Evolutionary conservation across 64 coral and sea anemone genomes (phyloP).

Genomic region (Acropora tenuis): DNA sequence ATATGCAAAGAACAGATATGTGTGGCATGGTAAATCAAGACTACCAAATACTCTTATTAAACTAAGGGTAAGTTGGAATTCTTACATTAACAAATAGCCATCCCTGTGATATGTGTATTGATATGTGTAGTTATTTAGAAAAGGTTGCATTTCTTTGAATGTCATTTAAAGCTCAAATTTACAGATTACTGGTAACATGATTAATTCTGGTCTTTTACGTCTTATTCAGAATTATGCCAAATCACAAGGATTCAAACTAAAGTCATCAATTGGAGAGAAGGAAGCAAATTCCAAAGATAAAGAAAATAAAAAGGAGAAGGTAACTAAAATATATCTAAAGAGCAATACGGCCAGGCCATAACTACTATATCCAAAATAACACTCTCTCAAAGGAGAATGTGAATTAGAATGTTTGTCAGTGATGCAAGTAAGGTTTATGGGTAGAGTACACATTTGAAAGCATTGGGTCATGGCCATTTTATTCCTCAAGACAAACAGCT

Average conservation of each 20-base stretch:
- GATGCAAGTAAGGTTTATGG: too few species aligned
- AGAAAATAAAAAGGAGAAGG: slow-evolving; percentile 43
- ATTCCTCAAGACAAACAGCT: too few species aligned
- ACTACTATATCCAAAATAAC: too few species aligned
- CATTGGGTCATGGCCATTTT: too few species aligned
- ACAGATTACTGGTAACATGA: neutral
- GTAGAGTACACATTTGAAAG: too few species aligned
- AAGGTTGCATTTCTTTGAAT: too few species aligned
- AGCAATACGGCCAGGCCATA: neutral
- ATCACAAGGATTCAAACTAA: slow-evolving; percentile 71
- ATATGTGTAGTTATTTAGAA: too few species aligned
- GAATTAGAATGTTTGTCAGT: neutral
- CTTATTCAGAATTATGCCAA: slow-evolving; percentile 62
- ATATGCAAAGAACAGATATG: slow-evolving; percentile 97
- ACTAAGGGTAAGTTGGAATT: slow-evolving; percentile 68
- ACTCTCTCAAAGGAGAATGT: too few species aligned
- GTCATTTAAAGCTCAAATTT: too few species aligned
- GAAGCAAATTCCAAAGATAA: slow-evolving; percentile 61
- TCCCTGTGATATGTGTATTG: too few species aligned
- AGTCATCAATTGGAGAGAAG: slow-evolving; percentile 51
- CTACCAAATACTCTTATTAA: slow-evolving; percentile 84
- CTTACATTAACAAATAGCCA: too few species aligned
- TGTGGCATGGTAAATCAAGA: slow-evolving; percentile 95
- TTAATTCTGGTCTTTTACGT: neutral
- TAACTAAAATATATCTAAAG: neutral